A percentile compares a stretch with the other conserved stretches of the same genome.
Evolutionary conservation across 2,888 invertebrate species (phyloP).

Genomic region (Homarus gammarus): DNA sequence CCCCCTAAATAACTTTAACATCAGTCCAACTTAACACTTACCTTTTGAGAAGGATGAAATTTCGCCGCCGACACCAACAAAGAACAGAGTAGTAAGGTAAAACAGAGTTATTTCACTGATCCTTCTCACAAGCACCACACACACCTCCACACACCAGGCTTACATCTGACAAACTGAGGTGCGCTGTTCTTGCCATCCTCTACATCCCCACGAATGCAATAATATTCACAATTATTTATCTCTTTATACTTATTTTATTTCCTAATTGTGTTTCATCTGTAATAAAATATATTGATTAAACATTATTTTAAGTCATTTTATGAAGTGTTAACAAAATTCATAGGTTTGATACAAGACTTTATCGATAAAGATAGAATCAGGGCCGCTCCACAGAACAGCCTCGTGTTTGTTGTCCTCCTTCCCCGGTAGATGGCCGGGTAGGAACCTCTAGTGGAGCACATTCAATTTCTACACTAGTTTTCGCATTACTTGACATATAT

Average conservation of each 20-base stretch:
- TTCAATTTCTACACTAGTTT: not conserved
- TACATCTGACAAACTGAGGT: constrained; percentile 70
- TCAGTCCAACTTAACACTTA: constrained; percentile 8
- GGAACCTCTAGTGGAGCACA: not conserved
- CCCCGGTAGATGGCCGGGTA: constrained; percentile 40
- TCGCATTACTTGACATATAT: not conserved
- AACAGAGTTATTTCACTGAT: constrained; percentile 65
- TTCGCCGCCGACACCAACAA: constrained; percentile 54
- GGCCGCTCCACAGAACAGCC: constrained; percentile 35
- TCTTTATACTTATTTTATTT: not conserved
- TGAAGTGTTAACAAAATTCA: not conserved
- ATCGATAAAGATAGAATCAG: not conserved
- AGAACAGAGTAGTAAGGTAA: constrained; percentile 41
- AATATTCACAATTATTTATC: not conserved
- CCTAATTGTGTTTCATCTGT: not conserved
- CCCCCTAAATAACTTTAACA: constrained; percentile 17
- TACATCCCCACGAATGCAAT: constrained; percentile 8
- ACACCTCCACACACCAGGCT: constrained; percentile 63
- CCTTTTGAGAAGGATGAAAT: constrained; percentile 62
- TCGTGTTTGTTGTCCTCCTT: constrained; percentile 32
- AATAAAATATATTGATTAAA: not conserved
- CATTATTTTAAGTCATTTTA: not conserved
- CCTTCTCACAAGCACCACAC: constrained; percentile 62
- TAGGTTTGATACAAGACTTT: not conserved
- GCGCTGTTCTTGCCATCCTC: constrained; percentile 14